Evolutionary conservation across 2,797 vertebrate species (phyloP).

Genomic region (Anableps anableps): DNA sequence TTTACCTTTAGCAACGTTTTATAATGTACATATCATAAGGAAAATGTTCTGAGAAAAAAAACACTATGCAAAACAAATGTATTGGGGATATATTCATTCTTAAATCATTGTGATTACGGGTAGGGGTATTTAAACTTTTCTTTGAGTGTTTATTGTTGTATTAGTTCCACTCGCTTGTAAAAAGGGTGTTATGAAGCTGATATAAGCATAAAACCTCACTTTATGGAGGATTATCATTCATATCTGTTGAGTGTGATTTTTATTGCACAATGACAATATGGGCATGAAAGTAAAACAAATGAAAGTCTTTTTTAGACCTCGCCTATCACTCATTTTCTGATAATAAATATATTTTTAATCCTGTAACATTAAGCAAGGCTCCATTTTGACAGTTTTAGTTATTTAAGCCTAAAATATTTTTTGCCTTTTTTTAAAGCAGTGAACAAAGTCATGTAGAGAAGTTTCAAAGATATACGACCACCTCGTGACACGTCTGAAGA

Average conservation of each 20-base stretch:
- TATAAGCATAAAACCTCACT: constrained; percentile 31
- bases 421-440: neutral
- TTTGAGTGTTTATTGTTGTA: constrained; percentile 47
- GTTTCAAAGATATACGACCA: too few relatives aligned
- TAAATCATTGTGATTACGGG: constrained; percentile 60
- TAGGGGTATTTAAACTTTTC: constrained; percentile 75
- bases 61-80: constrained; percentile 74
- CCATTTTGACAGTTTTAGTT: too few relatives aligned
- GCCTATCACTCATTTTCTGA: constrained; percentile 11
- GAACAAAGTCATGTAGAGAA: neutral
- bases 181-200: constrained; percentile 23
- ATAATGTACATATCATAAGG: constrained; percentile 56
- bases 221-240: constrained; percentile 20
- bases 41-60: constrained; percentile 36
- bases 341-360: too few relatives aligned
- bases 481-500: too few relatives aligned
- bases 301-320: constrained; percentile 33
- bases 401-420: too few relatives aligned
- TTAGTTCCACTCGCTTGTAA: constrained; percentile 34
- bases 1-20: constrained; percentile 55
- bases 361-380: too few relatives aligned
- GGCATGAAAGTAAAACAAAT: constrained; percentile 25
- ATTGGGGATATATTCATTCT: constrained; percentile 45
- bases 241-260: constrained; percentile 24
- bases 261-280: constrained; percentile 19